These are phyloP conservation scores for Axis porcinus DNA, from an alignment of 2,113 vertebrate species.

Conservation along the genomic window DNA sequence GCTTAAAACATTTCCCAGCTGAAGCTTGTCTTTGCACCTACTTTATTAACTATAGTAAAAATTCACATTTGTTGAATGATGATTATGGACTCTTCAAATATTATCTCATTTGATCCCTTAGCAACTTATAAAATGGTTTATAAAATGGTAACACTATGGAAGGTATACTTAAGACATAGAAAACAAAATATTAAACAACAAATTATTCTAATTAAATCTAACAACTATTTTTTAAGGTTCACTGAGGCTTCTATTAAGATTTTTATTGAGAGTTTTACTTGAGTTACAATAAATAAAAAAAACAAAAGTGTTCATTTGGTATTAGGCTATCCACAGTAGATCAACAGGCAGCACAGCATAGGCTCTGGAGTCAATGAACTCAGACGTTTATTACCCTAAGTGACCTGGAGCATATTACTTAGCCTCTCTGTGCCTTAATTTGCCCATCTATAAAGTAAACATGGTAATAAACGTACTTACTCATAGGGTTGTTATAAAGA, in stretches of 20 bases:
- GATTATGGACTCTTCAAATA: background rate
- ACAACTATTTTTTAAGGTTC: background rate
- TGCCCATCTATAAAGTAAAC: background rate
- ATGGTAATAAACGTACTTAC: background rate
- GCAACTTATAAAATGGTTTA: conserved; percentile 21
- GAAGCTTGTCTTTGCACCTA: background rate
- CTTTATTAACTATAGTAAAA: conserved; percentile 10
- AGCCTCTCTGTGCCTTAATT: background rate
- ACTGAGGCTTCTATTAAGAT: background rate
- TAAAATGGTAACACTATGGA: conserved; percentile 21
- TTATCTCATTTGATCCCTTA: background rate
- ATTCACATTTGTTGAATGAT: background rate
- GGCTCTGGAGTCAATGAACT: background rate
- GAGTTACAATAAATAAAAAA: background rate
- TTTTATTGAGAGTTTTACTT: background rate
- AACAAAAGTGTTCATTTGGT: background rate
- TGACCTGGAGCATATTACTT: background rate
- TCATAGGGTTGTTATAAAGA: background rate
- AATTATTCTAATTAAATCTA: conserved; percentile 38
- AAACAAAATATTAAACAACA: background rate
- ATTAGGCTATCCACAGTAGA: background rate
- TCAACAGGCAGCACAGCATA: background rate
- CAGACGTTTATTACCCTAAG: background rate
- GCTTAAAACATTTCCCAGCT: conserved; percentile 15
- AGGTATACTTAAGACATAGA: background rate